Evolutionary conservation across 1,140 invertebrate genomes (phyloP), one percentile per base, ranked within the genome.

Genomic region (Armadillidium nasatum): DNA sequence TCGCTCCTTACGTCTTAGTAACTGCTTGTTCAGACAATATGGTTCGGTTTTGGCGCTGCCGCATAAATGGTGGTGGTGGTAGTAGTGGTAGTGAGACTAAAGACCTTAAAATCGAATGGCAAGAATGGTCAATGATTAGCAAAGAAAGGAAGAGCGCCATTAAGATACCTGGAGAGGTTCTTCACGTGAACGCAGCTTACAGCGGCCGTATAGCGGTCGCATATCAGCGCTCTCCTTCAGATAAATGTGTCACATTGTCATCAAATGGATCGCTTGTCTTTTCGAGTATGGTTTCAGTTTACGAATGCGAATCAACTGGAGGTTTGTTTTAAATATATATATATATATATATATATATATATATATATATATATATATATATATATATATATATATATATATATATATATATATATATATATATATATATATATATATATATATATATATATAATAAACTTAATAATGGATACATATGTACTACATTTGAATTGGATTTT

Each of bases 261-360:
- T n/a, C 21, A 43, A 75, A 81, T 23, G 78, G 69, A 4, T 22
- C 74, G 9, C 73, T 76, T 11, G 60, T 71, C 10, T 78, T 79
- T 44, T 75, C 76, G 6, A 76, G 92, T 83, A 71, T 75, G 10
- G 94, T 99, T 3, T 94, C 94, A n/a, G 97, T 99, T 78, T 99
- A 97, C 86, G 97, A 99, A 85, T 99, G 97, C 85, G 97, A 99
- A 87, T 97, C 95, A 79, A 97, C 95, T 43, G 97, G 97, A 75
- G 97, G 93, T 77, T 90, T 33, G 33, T 33, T 33, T 3, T 3
- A 33, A 1, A 33, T 3, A 33, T 33, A 33, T 33, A 33, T 33
- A 33, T 33, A 33, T 33, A 33, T 33, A 33, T 33, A 33, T 33
- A 33, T 33, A 33, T 33, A 33, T 33, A 33, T 33, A 33, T 33